These are phyloP conservation scores for Beroe ovata DNA, from an alignment of 37 sponge, comb jelly and placozoan species.

Conservation along the genomic window DNA sequence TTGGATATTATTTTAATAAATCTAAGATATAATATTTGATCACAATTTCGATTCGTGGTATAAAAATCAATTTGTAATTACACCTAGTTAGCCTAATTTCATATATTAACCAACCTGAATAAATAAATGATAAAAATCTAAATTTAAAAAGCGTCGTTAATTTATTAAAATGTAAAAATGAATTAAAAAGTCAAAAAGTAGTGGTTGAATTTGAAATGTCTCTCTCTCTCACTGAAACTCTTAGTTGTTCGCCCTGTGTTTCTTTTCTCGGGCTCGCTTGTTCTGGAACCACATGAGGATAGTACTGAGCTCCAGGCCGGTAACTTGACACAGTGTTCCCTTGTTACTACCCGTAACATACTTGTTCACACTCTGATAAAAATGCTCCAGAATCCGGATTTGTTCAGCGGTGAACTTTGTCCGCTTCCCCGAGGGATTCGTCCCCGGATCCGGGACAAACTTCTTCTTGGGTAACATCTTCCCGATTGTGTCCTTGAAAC, in stretches of 20 bases:
- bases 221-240: not conserved
- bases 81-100: too few relatives aligned
- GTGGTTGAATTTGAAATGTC: not conserved
- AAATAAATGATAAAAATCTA: too few relatives aligned
- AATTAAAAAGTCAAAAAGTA: too few relatives aligned
- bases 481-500: constrained; percentile 43
- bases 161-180: too few relatives aligned
- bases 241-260: not conserved
- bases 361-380: constrained; percentile 46
- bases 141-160: too few relatives aligned
- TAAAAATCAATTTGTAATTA: too few relatives aligned
- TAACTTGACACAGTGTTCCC: constrained; percentile 61
- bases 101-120: too few relatives aligned
- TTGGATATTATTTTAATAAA: too few relatives aligned
- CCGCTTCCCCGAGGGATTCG: constrained; percentile 27
- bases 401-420: constrained; percentile 42
- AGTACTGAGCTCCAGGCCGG: constrained; percentile 48
- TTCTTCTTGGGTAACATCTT: constrained; percentile 32
- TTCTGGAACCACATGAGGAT: constrained; percentile 66
- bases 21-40: too few relatives aligned
- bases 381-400: constrained; percentile 26
- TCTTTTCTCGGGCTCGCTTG: constrained; percentile 59
- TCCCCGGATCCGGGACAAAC: not conserved
- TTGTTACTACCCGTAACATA: constrained; percentile 59
- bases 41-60: too few relatives aligned